A percentile compares a stretch with the other conserved stretches of the same genome.
Evolutionary conservation across 2,113 vertebrate species (phyloP).

Genomic region (Vulpes lagopus): DNA sequence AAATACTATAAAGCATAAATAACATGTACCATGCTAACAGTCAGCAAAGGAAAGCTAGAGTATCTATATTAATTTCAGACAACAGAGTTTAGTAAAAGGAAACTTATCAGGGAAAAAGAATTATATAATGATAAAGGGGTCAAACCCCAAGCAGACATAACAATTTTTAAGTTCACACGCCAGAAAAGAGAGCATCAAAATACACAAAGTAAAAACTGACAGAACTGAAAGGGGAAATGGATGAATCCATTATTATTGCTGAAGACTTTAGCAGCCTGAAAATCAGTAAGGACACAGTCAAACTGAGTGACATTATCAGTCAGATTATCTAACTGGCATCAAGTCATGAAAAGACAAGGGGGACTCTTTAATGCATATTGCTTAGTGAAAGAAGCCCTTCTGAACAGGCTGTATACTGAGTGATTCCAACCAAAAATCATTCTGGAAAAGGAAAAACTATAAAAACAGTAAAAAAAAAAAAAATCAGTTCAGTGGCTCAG

Average conservation of each 20-base stretch:
- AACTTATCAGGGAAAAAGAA: not conserved
- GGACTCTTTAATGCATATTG: not conserved
- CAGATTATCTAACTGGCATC: not conserved
- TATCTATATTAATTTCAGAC: not conserved
- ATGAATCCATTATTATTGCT: not conserved
- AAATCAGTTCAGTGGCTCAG: not conserved
- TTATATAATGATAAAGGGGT: not conserved
- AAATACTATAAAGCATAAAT: not conserved
- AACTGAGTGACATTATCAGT: not conserved
- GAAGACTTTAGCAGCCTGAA: not conserved
- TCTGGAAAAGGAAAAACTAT: not conserved
- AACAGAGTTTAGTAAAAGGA: not conserved
- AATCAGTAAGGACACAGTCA: not conserved
- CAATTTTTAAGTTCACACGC: not conserved
- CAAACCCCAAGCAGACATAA: not conserved
- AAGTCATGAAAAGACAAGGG: not conserved
- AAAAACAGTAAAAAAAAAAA: not conserved
- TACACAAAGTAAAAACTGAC: not conserved
- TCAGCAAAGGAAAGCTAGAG: not conserved
- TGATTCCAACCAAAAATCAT: not conserved
- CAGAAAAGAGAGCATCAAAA: not conserved
- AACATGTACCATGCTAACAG: not conserved
- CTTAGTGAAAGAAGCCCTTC: not conserved
- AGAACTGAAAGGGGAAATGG: not conserved
- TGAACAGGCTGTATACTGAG: not conserved